Evolutionary conservation across 2,888 invertebrate species (phyloP).

Genomic region (Octodonta nipae): DNA sequence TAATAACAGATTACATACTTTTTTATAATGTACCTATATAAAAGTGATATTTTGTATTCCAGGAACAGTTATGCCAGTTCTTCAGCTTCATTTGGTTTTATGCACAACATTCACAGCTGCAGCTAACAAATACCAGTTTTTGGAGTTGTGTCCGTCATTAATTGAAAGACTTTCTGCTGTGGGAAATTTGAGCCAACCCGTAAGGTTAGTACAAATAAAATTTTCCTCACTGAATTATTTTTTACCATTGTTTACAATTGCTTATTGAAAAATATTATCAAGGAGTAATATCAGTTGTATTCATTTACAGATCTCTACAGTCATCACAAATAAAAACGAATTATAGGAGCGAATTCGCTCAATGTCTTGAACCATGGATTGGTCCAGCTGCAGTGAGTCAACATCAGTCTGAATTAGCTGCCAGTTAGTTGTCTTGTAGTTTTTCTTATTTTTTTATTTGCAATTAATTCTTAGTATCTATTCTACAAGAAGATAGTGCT

Average conservation of each 20-base stretch:
- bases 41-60: constrained; percentile 23
- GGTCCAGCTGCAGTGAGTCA: constrained; percentile 35
- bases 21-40: too few relatives aligned
- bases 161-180: constrained; percentile 52
- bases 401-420: constrained; percentile 33
- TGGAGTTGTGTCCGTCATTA: constrained; percentile 53
- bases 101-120: constrained; percentile 58
- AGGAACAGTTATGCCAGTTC: constrained; percentile 51
- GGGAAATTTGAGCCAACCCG: constrained; percentile 48
- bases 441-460: too few relatives aligned
- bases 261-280: too few relatives aligned
- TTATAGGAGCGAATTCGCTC: constrained; percentile 50
- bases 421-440: too few relatives aligned
- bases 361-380: constrained; percentile 48
- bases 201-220: constrained; percentile 40
- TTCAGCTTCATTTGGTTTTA: constrained; percentile 55
- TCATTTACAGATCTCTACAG: constrained; percentile 36
- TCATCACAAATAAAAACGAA: constrained; percentile 42
- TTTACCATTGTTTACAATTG: too few relatives aligned
- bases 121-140: constrained; percentile 61
- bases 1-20: too few relatives aligned
- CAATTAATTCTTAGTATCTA: too few relatives aligned
- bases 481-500: too few relatives aligned
- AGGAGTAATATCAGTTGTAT: too few relatives aligned
- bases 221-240: too few relatives aligned